phyloP scores from a whole-genome alignment of 1,140 invertebrate genomes.

The Manduca sexta region DNA sequence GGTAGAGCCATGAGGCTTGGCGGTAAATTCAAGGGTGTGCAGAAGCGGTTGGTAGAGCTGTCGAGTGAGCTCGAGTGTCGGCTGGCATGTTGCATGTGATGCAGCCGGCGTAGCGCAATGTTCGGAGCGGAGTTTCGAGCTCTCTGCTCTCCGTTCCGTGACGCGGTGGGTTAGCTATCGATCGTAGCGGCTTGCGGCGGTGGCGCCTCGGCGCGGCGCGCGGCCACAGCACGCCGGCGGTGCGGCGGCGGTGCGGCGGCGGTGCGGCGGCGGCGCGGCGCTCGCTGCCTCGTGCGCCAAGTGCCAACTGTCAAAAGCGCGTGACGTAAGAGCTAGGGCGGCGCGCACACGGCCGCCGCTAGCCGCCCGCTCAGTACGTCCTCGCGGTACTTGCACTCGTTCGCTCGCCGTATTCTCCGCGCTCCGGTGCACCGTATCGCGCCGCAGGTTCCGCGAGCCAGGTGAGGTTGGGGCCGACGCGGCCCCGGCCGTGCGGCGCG shows the following conservation, averaged over 20 bases:
- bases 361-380: conserved; percentile 54
- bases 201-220: conserved; percentile 19
- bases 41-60: no score
- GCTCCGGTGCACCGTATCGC: conserved; percentile 39
- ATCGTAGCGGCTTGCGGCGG: not conserved
- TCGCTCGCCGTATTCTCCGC: conserved; percentile 30
- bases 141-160: not conserved
- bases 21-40: no score
- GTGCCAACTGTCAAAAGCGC: conserved; percentile 51
- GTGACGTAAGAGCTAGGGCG: conserved; percentile 58
- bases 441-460: conserved; percentile 36
- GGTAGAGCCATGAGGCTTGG: no score
- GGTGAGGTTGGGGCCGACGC: conserved; percentile 44
- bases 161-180: not conserved
- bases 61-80: no score
- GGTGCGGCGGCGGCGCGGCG: conserved; percentile 30
- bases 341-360: conserved; percentile 56
- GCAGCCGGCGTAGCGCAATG: no score
- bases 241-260: conserved; percentile 44
- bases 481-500: conserved; percentile 36
- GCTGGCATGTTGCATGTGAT: no score
- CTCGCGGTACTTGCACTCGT: conserved; percentile 20
- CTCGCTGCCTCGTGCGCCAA: conserved; percentile 13
- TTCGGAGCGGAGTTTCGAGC: no score
- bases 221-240: no score